phyloP scores from a whole-genome alignment of 1,140 invertebrate species.

The Drosophila saltans region DNA sequence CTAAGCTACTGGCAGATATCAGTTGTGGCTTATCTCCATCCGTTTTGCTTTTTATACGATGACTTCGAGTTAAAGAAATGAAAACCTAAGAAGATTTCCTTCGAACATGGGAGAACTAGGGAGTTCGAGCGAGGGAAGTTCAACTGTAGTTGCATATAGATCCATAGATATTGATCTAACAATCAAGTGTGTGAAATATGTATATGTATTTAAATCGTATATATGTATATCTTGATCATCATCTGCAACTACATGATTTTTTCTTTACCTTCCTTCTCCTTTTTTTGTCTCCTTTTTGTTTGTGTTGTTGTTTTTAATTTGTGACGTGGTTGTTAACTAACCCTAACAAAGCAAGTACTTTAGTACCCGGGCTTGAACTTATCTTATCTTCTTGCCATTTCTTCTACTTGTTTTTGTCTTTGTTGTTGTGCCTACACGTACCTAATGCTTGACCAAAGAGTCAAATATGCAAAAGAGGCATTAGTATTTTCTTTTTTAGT shows the following conservation, averaged over 20 bases:
- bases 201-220: neutral
- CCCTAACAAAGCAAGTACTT: conserved; percentile 51
- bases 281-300: neutral
- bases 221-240: neutral
- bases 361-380: conserved; percentile 42
- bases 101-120: no score
- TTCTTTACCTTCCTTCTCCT: neutral
- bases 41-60: no score
- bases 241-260: neutral
- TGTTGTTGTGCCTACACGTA: neutral
- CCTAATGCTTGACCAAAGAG: conserved; percentile 13
- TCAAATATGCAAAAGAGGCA: conserved; percentile 25
- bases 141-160: no score
- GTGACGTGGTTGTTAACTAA: conserved; percentile 39
- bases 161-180: neutral
- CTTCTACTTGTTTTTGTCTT: conserved; percentile 4
- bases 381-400: conserved; percentile 48
- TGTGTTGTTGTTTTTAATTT: conserved; percentile 23
- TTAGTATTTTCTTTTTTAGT: conserved; percentile 3
- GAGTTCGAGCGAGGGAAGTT: no score
- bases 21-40: no score
- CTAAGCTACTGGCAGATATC: no score
- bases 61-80: no score
- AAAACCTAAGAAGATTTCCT: no score
- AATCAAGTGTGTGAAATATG: conserved; percentile 1